These are phyloP conservation scores for Mus spretus DNA, from an alignment of 2,797 vertebrate species.

Conservation along the genomic window DNA sequence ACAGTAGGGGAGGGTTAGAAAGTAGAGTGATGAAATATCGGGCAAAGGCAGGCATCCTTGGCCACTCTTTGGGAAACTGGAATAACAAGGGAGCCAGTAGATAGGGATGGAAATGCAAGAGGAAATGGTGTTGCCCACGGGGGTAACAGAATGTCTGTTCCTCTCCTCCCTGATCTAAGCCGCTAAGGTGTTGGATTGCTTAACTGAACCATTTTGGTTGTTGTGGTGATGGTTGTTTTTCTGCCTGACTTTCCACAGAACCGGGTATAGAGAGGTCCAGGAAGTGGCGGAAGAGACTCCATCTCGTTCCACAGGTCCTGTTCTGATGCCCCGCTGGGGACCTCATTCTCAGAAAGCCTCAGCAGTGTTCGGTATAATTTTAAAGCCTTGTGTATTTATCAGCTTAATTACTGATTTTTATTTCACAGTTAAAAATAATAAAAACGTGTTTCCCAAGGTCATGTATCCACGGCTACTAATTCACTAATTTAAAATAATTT, in stretches of 20 bases:
- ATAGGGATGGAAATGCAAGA: neutral
- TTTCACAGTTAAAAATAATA: neutral
- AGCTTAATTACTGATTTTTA: neutral
- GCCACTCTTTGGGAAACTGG: neutral
- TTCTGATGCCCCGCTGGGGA: neutral
- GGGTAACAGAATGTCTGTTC: slow-evolving; percentile 57
- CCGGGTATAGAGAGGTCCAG: neutral
- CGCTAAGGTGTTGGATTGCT: neutral
- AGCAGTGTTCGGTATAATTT: neutral
- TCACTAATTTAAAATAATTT: slow-evolving; percentile 30
- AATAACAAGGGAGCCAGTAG: neutral
- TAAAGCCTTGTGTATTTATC: neutral
- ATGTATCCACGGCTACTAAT: neutral
- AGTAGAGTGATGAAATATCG: too few relatives aligned
- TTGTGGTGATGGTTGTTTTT: neutral
- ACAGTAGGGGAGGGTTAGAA: neutral
- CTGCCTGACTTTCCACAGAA: neutral
- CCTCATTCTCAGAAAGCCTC: slow-evolving; percentile 4
- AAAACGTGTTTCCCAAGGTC: neutral
- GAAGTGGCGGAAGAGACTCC: neutral
- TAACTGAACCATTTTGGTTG: neutral
- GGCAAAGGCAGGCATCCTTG: neutral
- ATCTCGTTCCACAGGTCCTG: neutral
- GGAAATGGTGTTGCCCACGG: neutral
- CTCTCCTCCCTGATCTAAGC: neutral